Percentiles rank a stretch among this genome's conserved stretches.
Conservation (phyloP, 2,113 vertebrate species). For the Strix aluco region DNA sequence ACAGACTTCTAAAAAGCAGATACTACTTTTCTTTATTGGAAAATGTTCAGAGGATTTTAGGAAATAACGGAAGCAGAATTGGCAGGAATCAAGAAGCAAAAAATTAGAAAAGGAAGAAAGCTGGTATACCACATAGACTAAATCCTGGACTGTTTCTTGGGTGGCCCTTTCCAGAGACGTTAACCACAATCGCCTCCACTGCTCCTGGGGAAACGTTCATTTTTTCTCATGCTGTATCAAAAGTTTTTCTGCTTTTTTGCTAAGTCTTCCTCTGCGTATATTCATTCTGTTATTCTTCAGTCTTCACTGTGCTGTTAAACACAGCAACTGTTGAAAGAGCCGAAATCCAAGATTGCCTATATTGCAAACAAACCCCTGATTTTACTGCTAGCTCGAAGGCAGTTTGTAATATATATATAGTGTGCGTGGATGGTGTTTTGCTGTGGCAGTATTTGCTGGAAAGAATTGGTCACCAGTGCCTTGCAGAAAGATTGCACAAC, state of each 20-base stretch:
- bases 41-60: not conserved
- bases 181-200: not conserved
- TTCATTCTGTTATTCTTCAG: not conserved
- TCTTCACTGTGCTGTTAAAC: not conserved
- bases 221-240: rapidly evolving
- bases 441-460: not conserved
- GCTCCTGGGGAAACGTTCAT: rapidly evolving
- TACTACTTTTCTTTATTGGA: not conserved
- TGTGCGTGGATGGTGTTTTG: not conserved
- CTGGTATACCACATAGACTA: not conserved
- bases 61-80: not conserved
- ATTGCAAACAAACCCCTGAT: not conserved
- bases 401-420: not conserved
- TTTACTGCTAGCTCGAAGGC: not conserved
- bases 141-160: not conserved
- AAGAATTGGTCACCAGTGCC: not conserved
- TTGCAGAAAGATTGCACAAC: not conserved
- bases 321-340: not conserved
- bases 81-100: not conserved
- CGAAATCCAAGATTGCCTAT: not conserved
- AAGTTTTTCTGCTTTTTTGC: not conserved
- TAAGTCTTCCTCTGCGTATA: not conserved
- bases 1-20: not conserved
- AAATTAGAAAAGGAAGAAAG: not conserved
- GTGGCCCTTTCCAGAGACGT: not conserved